Base-by-base conservation (phyloP, 2,797 vertebrate species). In the Clarias platycephalus region DNA sequence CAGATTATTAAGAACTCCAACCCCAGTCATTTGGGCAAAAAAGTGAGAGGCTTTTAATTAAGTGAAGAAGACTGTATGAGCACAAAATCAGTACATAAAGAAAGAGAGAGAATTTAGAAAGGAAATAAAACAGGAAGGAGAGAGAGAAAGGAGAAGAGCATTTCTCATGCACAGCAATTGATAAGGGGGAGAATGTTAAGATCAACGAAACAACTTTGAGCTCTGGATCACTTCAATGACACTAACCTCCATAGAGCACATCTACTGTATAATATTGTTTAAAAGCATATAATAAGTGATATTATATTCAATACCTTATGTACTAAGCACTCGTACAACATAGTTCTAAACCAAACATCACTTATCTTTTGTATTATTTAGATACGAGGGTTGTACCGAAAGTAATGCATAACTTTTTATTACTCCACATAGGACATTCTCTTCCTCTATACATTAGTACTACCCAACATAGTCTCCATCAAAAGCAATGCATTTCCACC, bases 121-220 rank as follows among this genome's bases (percentile, higher is more conserved):
- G 15, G 44, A 76, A 87, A 57, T 12, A 55, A 70, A 70, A 49
- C 2, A 40, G 37, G 70, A 71, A 67, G 49, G 2, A 68, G 55
- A 53, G 34, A 37, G 7, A 58, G 67, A 34, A 8, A 76, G 57
- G 49, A 67, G 68, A 49, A 87, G 70, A 0, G 58, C 68, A 87
- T 53, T 89, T 87, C 84, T 89, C 87, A 87, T 77, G 87, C 85
- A 78, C 55, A 87, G 88, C 87, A 88, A 87, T 83, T 72, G 74
- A 71, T 83, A 74, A 86, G 62, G 57, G 84, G 81, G 86, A 85
- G 40, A 83, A 82, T 16, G 81, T 89, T 89, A 90, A 81, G 71
- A 31, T 83, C 74, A 82, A 4, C 44, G 53, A 81, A 44, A 84
- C 4, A 83, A 58, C 8, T 13, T 9, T 63, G 74, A 16, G 75